Evolutionary conservation across 2,888 invertebrate species (phyloP).

Genomic region (Neoascia interrupta): DNA sequence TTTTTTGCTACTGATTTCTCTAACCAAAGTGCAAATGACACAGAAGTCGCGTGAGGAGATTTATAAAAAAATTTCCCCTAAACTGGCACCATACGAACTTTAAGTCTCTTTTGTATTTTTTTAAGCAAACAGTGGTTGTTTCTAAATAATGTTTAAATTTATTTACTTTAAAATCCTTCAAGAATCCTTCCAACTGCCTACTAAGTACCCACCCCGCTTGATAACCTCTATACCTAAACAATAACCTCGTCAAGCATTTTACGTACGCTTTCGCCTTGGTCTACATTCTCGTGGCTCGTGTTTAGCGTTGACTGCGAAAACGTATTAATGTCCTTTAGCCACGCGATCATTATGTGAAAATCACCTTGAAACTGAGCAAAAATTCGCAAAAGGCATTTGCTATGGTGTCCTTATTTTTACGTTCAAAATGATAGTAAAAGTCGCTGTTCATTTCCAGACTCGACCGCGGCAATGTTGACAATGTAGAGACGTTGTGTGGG

Average conservation of each 20-base stretch:
- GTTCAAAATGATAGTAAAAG: constrained; percentile 6
- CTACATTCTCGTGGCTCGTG: constrained; percentile 1
- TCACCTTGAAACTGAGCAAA: constrained; percentile 34
- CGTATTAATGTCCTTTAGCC: constrained; percentile 26
- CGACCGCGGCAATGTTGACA: neutral
- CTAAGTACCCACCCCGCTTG: too few relatives aligned
- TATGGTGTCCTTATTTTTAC: neutral
- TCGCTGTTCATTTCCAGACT: constrained; percentile 24
- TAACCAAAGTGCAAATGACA: too few relatives aligned
- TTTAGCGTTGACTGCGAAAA: neutral
- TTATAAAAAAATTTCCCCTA: too few relatives aligned
- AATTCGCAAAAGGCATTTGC: constrained; percentile 10
- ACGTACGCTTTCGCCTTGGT: constrained; percentile 20
- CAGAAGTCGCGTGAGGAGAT: too few relatives aligned
- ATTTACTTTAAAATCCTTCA: too few relatives aligned
- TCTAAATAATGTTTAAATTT: too few relatives aligned
- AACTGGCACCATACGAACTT: too few relatives aligned
- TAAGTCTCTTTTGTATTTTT: too few relatives aligned
- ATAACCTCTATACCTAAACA: too few relatives aligned
- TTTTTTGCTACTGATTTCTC: too few relatives aligned
- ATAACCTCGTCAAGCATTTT: neutral
- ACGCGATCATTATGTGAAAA: constrained; percentile 45
- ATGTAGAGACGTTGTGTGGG: neutral
- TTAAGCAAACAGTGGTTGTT: too few relatives aligned
- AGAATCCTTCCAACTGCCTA: too few relatives aligned